Percentiles rank a stretch among this genome's conserved stretches.
These are phyloP conservation scores for Xestia xanthographa DNA, from an alignment of 2,888 invertebrate genomes.

Conservation along the genomic window DNA sequence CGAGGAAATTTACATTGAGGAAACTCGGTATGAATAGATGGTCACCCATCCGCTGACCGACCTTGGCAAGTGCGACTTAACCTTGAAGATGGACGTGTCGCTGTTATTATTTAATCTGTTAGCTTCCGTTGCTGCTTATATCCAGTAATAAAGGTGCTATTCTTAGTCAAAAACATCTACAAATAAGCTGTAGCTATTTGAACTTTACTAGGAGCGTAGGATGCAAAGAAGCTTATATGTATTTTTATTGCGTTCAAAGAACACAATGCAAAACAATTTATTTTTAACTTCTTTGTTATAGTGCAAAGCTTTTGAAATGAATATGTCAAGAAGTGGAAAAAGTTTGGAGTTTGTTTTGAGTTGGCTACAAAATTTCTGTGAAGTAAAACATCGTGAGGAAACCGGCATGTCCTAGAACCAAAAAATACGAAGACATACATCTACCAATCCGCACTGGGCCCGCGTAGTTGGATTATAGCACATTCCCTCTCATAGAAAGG, in stretches of 20 bases:
- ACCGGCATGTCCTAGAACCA: no score
- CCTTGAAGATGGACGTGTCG: background rate
- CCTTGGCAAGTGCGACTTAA: background rate
- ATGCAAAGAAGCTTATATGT: slow-evolving; percentile 17
- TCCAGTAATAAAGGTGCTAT: background rate
- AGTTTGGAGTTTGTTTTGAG: background rate
- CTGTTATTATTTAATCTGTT: background rate
- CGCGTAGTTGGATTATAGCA: no score
- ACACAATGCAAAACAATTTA: background rate
- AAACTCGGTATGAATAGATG: background rate
- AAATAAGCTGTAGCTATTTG: background rate
- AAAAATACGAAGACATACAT: no score
- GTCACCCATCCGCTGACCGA: background rate
- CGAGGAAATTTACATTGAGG: background rate
- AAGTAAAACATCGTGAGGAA: no score
- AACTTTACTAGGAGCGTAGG: background rate
- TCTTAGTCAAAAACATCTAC: background rate
- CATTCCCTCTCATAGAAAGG: no score
- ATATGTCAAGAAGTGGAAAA: background rate
- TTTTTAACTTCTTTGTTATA: background rate
- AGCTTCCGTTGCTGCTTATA: background rate
- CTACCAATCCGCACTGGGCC: no score
- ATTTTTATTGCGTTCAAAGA: background rate
- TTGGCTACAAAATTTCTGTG: background rate
- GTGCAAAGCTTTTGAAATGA: background rate